Evolutionary conservation across 1,140 invertebrate genomes (phyloP).

Genomic region (Dolichoris vasculosae): DNA sequence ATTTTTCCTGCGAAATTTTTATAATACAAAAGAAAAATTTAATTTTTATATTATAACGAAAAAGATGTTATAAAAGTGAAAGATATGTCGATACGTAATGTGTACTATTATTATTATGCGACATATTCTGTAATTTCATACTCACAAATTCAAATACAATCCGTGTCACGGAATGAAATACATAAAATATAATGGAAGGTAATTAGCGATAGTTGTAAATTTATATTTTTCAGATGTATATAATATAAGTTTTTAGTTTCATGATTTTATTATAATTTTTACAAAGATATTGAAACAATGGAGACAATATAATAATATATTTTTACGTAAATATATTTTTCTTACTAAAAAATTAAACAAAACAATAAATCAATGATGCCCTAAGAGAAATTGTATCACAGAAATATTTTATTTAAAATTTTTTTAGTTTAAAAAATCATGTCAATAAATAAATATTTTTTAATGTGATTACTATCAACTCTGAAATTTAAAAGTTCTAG

Average conservation of each 20-base stretch:
- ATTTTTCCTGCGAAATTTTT: conserved; percentile 8
- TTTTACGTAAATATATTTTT: too few relatives aligned
- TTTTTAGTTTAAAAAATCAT: background rate
- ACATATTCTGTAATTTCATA: background rate
- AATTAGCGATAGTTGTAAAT: background rate
- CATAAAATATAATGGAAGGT: background rate
- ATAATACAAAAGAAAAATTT: background rate
- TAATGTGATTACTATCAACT: background rate
- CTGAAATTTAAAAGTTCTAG: background rate
- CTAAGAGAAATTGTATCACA: background rate
- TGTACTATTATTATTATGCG: background rate
- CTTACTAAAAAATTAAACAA: background rate
- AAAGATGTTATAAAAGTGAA: background rate
- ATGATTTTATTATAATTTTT: background rate
- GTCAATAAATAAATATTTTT: background rate
- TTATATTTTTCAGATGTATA: background rate
- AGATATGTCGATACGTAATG: background rate
- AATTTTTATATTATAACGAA: background rate
- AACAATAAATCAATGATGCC: background rate
- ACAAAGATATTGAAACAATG: background rate
- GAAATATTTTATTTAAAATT: background rate
- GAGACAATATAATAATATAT: background rate
- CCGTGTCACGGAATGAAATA: background rate
- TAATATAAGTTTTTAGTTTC: background rate
- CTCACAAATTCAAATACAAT: background rate